Percentiles rank a stretch among this genome's conserved stretches.
Conservation (phyloP, 2,888 invertebrate genomes). For the Stenodera caucasica region DNA sequence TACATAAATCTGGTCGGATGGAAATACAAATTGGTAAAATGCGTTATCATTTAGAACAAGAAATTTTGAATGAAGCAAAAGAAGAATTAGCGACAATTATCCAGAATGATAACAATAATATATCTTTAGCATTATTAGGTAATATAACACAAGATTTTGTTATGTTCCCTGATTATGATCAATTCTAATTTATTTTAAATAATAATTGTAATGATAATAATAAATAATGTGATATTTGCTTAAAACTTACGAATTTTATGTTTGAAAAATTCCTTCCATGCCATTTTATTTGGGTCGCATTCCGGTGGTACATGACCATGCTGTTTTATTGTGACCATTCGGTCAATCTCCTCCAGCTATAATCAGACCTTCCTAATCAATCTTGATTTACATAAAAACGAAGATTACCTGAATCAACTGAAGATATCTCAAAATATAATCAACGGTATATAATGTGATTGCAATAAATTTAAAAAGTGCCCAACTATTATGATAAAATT, state of each 20-base stretch:
- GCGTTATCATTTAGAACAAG: slow-evolving; percentile 43
- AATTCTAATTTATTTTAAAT: slow-evolving; percentile 9
- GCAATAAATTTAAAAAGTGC: slow-evolving; percentile 17
- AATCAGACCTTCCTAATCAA: background rate
- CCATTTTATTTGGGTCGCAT: slow-evolving; percentile 22
- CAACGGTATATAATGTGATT: slow-evolving; percentile 12
- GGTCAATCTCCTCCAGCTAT: slow-evolving; percentile 22
- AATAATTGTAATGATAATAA: background rate
- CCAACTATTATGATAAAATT: slow-evolving; percentile 14
- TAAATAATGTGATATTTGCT: slow-evolving; percentile 10
- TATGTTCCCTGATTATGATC: slow-evolving; percentile 24
- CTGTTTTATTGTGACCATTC: slow-evolving; percentile 16
- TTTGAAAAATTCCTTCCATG: slow-evolving; percentile 17
- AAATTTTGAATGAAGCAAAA: slow-evolving; percentile 17
- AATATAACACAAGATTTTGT: slow-evolving; percentile 18
- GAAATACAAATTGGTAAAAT: slow-evolving; percentile 47
- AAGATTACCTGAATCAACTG: slow-evolving; percentile 14
- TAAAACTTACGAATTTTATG: slow-evolving; percentile 17
- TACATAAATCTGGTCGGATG: slow-evolving; percentile 49
- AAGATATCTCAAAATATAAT: slow-evolving; percentile 18
- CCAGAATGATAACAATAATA: slow-evolving; percentile 14
- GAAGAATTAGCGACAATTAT: slow-evolving; percentile 21
- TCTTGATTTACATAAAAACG: background rate
- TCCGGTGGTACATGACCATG: slow-evolving; percentile 20
- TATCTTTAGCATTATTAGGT: slow-evolving; percentile 18